phyloP scores from a whole-genome alignment of 2,113 vertebrate species.

The Synchiropus splendidus region DNA sequence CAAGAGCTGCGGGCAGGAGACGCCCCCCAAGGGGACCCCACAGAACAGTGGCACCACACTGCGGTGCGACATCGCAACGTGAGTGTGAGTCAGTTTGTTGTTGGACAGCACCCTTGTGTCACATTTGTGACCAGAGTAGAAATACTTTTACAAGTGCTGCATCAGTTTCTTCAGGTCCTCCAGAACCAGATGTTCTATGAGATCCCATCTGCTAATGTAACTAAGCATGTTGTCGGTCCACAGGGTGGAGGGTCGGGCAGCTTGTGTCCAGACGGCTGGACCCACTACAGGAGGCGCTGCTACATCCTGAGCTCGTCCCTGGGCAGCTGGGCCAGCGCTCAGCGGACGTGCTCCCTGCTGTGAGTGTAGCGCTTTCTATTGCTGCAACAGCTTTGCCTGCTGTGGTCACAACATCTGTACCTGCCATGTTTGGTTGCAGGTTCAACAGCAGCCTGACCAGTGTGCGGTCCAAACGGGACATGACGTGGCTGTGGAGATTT shows the following conservation, averaged over 20 bases:
- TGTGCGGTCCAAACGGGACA: conserved; percentile 56
- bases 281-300: conserved; percentile 47
- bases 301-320: conserved; percentile 46
- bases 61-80: conserved; percentile 37
- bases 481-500: conserved; percentile 66
- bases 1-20: conserved; percentile 24
- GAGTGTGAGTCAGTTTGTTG: not conserved
- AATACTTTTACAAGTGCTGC: too few relatives aligned
- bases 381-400: not conserved
- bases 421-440: conserved; percentile 26
- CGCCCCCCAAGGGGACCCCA: conserved; percentile 16
- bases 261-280: conserved; percentile 50
- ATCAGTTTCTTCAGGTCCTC: too few relatives aligned
- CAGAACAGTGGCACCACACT: not conserved
- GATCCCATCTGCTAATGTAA: too few relatives aligned
- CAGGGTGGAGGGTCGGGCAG: conserved; percentile 23
- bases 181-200: too few relatives aligned
- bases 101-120: not conserved
- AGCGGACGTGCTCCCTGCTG: conserved; percentile 53
- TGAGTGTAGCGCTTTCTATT: conserved; percentile 18
- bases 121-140: too few relatives aligned
- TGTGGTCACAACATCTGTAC: not conserved
- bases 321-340: conserved; percentile 56
- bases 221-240: not conserved
- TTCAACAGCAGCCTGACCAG: conserved; percentile 62